Percentiles rank a stretch among this genome's conserved stretches.
phyloP scores from a whole-genome alignment of 2,888 invertebrate genomes.

The Psylliodes chrysocephalus region DNA sequence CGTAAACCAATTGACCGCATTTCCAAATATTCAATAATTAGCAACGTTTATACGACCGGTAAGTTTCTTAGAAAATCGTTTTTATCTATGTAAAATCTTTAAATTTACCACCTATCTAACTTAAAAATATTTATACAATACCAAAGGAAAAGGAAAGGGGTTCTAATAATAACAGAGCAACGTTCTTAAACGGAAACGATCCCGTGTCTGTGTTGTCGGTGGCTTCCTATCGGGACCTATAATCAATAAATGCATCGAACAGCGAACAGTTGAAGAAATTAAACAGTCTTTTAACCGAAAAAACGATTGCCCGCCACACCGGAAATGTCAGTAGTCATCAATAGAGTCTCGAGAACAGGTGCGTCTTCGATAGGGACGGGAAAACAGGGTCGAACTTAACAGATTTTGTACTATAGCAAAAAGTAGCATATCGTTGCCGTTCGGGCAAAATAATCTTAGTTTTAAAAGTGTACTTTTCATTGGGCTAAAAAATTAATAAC shows the following conservation, averaged over 20 bases:
- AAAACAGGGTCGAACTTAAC: constrained; percentile 12
- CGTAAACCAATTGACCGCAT: too few species aligned
- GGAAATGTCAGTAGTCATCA: constrained; percentile 52
- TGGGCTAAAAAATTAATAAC: too few species aligned
- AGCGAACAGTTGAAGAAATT: constrained; percentile 42
- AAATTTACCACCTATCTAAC: not conserved
- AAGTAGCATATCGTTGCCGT: too few species aligned
- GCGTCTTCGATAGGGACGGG: constrained; percentile 35
- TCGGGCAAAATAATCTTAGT: not conserved
- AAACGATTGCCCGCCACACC: constrained; percentile 42
- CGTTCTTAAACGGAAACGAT: constrained; percentile 38
- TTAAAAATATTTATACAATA: not conserved
- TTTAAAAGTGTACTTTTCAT: too few species aligned
- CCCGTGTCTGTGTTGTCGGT: constrained; percentile 26
- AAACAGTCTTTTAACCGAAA: constrained; percentile 50
- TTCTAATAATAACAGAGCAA: constrained; percentile 26
- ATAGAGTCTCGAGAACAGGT: constrained; percentile 48
- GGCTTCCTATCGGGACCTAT: constrained; percentile 48
- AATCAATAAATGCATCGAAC: constrained; percentile 50
- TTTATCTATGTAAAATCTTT: too few species aligned
- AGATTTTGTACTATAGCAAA: not conserved
- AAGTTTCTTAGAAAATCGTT: too few species aligned
- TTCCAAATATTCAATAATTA: too few species aligned
- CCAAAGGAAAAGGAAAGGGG: constrained; percentile 16
- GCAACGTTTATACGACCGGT: too few species aligned